Percentiles rank a stretch among this genome's conserved stretches.
These are phyloP conservation scores for Montifringilla adamsi DNA, from an alignment of 2,113 vertebrate species.

Conservation along the genomic window DNA sequence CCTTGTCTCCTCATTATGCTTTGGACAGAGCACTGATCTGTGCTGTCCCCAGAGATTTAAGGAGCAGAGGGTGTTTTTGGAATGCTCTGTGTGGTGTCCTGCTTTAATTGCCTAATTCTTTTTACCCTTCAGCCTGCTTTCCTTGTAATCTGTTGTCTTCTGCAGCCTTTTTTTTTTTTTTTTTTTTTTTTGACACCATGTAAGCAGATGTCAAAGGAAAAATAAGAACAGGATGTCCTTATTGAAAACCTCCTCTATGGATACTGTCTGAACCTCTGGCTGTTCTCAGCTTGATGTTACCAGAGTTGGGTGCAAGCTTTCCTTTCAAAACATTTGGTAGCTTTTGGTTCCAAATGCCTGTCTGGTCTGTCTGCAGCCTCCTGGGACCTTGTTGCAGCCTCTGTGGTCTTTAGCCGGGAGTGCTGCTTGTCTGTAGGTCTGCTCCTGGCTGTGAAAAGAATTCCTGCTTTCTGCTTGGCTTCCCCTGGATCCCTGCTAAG, in stretches of 20 bases:
- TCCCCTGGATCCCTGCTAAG: not conserved
- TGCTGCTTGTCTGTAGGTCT: not conserved
- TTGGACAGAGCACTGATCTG: not conserved
- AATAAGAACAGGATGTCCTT: not conserved
- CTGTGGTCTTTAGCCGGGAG: not conserved
- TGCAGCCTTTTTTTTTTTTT: not conserved
- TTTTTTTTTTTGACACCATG: rapidly evolving
- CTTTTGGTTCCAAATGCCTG: not conserved
- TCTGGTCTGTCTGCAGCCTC: not conserved
- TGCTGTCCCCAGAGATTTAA: not conserved
- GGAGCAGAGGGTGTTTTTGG: not conserved
- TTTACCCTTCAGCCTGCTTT: not conserved
- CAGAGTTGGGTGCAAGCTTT: not conserved
- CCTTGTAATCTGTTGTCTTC: not conserved
- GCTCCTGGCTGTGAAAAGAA: not conserved
- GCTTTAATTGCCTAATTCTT: not conserved
- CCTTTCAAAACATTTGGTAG: not conserved
- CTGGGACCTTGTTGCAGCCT: not conserved
- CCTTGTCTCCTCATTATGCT: not conserved
- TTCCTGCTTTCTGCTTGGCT: not conserved
- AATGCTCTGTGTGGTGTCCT: not conserved
- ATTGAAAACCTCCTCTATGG: not conserved
- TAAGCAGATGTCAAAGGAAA: not conserved
- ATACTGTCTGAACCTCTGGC: not conserved
- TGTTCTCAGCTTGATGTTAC: not conserved